A percentile compares a stretch with the other conserved stretches of the same genome.
Evolutionary conservation across 2,888 invertebrate species (phyloP).

Genomic region (Cyrtodaria siliqua): DNA sequence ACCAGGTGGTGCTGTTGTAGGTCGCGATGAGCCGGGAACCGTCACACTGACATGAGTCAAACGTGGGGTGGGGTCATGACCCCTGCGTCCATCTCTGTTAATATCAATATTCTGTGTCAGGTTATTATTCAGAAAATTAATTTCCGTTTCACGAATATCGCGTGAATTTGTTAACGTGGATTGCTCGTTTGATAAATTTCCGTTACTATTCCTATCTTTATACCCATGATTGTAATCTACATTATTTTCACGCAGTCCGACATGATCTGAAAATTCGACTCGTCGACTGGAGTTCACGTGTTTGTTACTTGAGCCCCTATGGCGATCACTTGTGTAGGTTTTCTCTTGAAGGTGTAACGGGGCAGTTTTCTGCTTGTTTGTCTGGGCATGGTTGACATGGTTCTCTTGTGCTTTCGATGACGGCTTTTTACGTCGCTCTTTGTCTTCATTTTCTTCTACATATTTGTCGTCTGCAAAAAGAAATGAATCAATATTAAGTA

Average conservation of each 20-base stretch:
- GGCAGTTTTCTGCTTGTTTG: slow-evolving; percentile 32
- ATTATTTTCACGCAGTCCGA: slow-evolving; percentile 35
- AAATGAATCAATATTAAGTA: too few species aligned
- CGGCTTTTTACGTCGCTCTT: slow-evolving; percentile 20
- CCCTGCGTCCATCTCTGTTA: slow-evolving; percentile 27
- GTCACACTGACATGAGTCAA: slow-evolving; percentile 73
- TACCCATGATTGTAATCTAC: slow-evolving; percentile 37
- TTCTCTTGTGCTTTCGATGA: slow-evolving; percentile 16
- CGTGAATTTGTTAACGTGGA: slow-evolving; percentile 75
- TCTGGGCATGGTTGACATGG: slow-evolving; percentile 22
- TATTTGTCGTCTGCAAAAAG: slow-evolving; percentile 59
- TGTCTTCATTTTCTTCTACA: slow-evolving; percentile 39
- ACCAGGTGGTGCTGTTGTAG: slow-evolving; percentile 27
- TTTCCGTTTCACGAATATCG: slow-evolving; percentile 78
- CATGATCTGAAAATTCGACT: slow-evolving; percentile 56
- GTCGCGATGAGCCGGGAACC: slow-evolving; percentile 62
- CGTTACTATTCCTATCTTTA: slow-evolving; percentile 6
- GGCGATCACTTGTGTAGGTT: slow-evolving; percentile 36
- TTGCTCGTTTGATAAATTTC: slow-evolving; percentile 39
- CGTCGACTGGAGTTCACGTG: slow-evolving; percentile 25
- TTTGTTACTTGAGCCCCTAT: slow-evolving; percentile 1
- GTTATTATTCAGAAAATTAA: slow-evolving; percentile 77
- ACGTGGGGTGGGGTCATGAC: slow-evolving; percentile 22
- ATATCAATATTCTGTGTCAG: slow-evolving; percentile 52
- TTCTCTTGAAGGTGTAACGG: slow-evolving; percentile 48